Conservation (phyloP, 2,113 vertebrate species). For the Cisticola juncidis region DNA sequence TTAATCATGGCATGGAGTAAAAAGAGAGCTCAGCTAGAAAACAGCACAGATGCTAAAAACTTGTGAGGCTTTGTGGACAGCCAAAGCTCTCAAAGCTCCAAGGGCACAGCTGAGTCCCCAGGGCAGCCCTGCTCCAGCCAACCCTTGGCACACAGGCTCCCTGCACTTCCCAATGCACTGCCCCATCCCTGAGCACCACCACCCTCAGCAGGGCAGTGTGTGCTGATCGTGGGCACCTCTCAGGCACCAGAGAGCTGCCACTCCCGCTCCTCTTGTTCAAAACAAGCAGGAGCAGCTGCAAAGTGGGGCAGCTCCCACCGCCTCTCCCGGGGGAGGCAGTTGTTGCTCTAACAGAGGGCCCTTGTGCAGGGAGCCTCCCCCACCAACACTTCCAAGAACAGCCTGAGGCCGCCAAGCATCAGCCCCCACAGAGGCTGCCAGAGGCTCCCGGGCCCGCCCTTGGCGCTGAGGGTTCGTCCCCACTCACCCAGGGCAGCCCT, state of each 20-base stretch:
- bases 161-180: neutral
- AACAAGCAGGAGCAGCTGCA: conserved; percentile 46
- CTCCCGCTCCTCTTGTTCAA: neutral
- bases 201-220: fast-evolving
- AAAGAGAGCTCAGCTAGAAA: neutral
- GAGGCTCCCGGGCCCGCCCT: fast-evolving
- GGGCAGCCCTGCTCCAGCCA: neutral
- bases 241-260: neutral
- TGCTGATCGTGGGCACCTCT: neutral
- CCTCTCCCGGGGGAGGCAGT: neutral
- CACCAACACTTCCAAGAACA: neutral
- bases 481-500: neutral
- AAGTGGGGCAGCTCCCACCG: neutral
- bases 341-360: conserved; percentile 45
- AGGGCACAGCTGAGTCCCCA: fast-evolving
- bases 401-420: neutral
- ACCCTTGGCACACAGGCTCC: neutral
- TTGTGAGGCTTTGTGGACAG: fast-evolving
- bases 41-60: neutral
- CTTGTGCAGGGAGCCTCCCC: conserved; percentile 10
- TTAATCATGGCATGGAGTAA: neutral
- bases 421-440: neutral
- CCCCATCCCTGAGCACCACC: neutral
- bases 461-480: neutral
- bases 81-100: neutral